phyloP scores from a whole-genome alignment of 2,113 vertebrate genomes.

The Caranx ignobilis region DNA sequence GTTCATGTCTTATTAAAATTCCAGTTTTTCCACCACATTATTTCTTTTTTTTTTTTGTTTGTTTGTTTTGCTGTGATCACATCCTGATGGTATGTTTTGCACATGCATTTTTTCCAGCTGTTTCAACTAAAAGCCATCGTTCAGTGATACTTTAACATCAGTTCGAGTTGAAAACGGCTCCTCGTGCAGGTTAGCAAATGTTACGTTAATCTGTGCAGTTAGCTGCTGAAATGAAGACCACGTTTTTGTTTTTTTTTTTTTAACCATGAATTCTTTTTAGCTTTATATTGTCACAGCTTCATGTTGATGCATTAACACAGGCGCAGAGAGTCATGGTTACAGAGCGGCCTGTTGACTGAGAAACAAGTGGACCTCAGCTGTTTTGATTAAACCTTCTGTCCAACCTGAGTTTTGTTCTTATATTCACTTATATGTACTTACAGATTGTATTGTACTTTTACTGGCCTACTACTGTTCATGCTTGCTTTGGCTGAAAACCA shows the following conservation, averaged over 20 bases:
- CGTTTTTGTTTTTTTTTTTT: background rate
- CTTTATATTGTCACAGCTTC: slow-evolving; percentile 8
- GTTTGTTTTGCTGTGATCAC: slow-evolving; percentile 34
- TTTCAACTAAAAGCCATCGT: slow-evolving; percentile 1
- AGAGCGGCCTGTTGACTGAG: slow-evolving; percentile 16
- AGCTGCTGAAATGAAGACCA: slow-evolving; percentile 53
- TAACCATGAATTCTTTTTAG: slow-evolving; percentile 7
- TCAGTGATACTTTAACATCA: background rate
- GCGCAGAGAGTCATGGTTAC: slow-evolving; percentile 14
- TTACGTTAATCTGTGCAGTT: slow-evolving; percentile 24
- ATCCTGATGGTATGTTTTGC: slow-evolving; percentile 23
- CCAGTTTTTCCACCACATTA: slow-evolving; percentile 11
- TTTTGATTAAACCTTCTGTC: slow-evolving; percentile 36
- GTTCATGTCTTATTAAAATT: slow-evolving; percentile 40
- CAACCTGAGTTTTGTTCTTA: slow-evolving; percentile 51
- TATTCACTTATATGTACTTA: slow-evolving; percentile 62
- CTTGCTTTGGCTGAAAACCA: slow-evolving; percentile 66
- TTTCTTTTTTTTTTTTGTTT: background rate
- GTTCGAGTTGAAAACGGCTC: slow-evolving; percentile 17
- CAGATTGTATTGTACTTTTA: slow-evolving; percentile 69
- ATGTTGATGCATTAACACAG: slow-evolving; percentile 33
- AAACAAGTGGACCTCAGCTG: slow-evolving; percentile 57
- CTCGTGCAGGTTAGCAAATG: slow-evolving; percentile 13
- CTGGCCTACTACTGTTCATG: slow-evolving; percentile 68
- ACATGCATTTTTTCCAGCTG: slow-evolving; percentile 12